Percentiles rank a stretch among this genome's conserved stretches.
These are phyloP conservation scores for Archaeoteleia sp. DNA, from an alignment of 2,888 invertebrate species.

Conservation along the genomic window DNA sequence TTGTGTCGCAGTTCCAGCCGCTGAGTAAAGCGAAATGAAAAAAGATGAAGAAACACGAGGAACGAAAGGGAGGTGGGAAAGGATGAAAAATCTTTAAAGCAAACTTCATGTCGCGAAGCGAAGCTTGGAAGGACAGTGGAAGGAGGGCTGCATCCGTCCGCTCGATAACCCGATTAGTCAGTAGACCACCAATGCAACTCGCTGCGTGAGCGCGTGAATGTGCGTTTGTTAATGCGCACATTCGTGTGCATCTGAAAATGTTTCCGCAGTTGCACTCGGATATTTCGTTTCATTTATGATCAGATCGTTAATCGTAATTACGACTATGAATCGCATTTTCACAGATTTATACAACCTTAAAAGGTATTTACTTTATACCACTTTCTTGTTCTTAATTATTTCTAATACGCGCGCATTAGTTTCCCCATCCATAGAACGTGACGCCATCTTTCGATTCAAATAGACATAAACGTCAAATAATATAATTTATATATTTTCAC, in stretches of 20 bases:
- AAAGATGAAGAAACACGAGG: slow-evolving; percentile 32
- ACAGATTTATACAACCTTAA: no score
- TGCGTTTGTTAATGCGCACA: slow-evolving; percentile 53
- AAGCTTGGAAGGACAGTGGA: slow-evolving; percentile 45
- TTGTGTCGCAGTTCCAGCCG: slow-evolving; percentile 45
- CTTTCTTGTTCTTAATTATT: no score
- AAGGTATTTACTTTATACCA: no score
- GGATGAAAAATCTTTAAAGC: slow-evolving; percentile 63
- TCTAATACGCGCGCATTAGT: no score
- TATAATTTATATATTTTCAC: no score
- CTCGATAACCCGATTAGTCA: slow-evolving; percentile 67
- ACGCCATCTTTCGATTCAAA: no score
- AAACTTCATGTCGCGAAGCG: slow-evolving; percentile 58
- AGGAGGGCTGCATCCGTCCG: slow-evolving; percentile 65
- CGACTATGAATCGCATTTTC: no score
- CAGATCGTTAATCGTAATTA: no score
- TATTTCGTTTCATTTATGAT: neutral
- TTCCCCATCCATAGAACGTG: no score
- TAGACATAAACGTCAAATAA: no score
- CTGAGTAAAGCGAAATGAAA: slow-evolving; percentile 36
- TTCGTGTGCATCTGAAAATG: slow-evolving; percentile 31
- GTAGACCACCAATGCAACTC: slow-evolving; percentile 66
- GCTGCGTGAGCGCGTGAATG: slow-evolving; percentile 53
- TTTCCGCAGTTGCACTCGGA: slow-evolving; percentile 11
- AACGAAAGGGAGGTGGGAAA: slow-evolving; percentile 21